Base-by-base conservation (phyloP, 2,113 vertebrate genomes). In the Centropus unirufus region DNA sequence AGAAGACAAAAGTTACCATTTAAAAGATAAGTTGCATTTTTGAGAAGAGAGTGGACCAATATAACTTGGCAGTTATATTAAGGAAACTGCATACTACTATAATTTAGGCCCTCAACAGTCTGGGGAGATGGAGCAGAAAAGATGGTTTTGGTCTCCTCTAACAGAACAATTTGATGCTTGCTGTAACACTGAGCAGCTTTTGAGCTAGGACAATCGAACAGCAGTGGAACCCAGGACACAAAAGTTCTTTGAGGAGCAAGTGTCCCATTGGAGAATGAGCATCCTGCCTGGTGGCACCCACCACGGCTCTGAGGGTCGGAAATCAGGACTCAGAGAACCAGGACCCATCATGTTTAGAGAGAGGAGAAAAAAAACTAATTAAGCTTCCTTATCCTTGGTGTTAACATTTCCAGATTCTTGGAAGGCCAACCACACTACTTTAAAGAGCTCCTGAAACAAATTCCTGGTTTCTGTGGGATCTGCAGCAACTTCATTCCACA, bases 371-470 rank as follows among this genome's bases (percentile, higher is more conserved):
- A n/a, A 36, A 63, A 55, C 44, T 24, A 19, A 10, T 24, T 24
- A 24, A 70, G 27, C 32, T 92, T 44, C 55, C 62, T 75, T 83
- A 66, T 36, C 54, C 6, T 30, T 47, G 21, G 36, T 0, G 0
- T 87, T 90, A 89, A 64, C 12, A 47, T 88, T 95, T 86, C 55
- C 63, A 77, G 63, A 69, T 74, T 94, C 85, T 83, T 83, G 68
- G 83, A 92, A 93, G 72, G 40, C 63, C 55, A 80, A 29, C 20
- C 39, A 30, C 8, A 12, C 46, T 9, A n/a, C 51, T 89, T 81
- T 67, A 42, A 92, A 90, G 68, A 92, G 61, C 57, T 94, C 49
- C 72, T 92, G 68, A 61, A 63, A 66, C 40, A 74, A 88, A 92
- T 80, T 93, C 32, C 61, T 74, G 14, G 29, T 86, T 93, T 86